Conservation (phyloP, 2,797 vertebrate genomes). For the Dryobates pubescens region DNA sequence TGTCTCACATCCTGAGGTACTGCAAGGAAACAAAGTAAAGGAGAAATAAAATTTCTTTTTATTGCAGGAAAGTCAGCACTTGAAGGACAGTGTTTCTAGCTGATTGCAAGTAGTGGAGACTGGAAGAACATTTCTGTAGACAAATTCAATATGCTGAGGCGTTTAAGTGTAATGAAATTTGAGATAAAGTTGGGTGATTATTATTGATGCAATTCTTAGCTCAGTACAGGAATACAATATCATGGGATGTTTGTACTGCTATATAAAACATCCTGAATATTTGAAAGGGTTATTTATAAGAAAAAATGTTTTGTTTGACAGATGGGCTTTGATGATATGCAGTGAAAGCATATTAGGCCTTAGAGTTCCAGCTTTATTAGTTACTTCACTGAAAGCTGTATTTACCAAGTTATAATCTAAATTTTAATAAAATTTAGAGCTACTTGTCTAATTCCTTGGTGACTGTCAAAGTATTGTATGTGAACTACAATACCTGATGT, state of each 20-base stretch:
- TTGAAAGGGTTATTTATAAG: conserved; percentile 20
- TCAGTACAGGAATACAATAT: not conserved
- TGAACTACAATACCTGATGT: not conserved
- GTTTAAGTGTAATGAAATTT: conserved; percentile 41
- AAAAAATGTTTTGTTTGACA: conserved; percentile 3
- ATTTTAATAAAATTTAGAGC: not conserved
- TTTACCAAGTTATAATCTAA: not conserved
- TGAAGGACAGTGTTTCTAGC: conserved; percentile 44
- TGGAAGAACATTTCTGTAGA: conserved; percentile 36
- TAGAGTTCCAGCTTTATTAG: not conserved
- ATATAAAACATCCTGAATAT: not conserved
- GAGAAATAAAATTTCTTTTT: conserved; percentile 44
- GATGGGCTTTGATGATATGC: not conserved
- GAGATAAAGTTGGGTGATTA: conserved; percentile 24
- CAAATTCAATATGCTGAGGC: conserved; percentile 23
- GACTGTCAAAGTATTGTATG: not conserved
- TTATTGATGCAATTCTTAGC: conserved; percentile 47
- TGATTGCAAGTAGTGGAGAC: not conserved
- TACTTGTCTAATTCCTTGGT: not conserved
- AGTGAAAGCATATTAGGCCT: not conserved
- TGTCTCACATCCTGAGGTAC: conserved; percentile 39
- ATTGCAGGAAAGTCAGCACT: conserved; percentile 18
- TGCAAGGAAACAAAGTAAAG: conserved; percentile 13
- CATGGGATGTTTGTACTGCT: not conserved
- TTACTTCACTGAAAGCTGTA: not conserved